Conservation (phyloP, 2,888 invertebrate genomes). For the Schizotus pectinicornis region DNA sequence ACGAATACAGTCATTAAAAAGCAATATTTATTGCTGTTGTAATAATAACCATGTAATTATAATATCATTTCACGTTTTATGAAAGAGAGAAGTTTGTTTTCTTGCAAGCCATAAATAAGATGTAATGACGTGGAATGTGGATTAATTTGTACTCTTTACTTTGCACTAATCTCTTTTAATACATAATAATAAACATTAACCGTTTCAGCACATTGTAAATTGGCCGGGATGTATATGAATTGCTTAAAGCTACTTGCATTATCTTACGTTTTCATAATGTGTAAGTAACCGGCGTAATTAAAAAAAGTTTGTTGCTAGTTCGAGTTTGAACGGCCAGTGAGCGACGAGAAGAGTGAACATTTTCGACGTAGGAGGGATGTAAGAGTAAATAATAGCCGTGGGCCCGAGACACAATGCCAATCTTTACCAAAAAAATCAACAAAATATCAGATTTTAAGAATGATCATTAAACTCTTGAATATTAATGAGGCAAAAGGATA, state of each 20-base stretch:
- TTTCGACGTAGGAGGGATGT: not conserved
- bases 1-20: constrained; percentile 19
- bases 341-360: not conserved
- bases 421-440: constrained; percentile 8
- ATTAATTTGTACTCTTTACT: constrained; percentile 17
- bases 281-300: too few species aligned
- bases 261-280: constrained; percentile 7
- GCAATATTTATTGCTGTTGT: constrained; percentile 21
- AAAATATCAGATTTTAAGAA: constrained; percentile 8
- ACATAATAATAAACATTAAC: constrained; percentile 19
- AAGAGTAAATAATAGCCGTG: too few species aligned
- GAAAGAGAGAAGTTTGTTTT: constrained; percentile 15
- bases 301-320: not conserved
- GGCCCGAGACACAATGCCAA: not conserved
- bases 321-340: not conserved
- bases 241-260: constrained; percentile 7
- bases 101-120: constrained; percentile 18
- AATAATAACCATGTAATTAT: constrained; percentile 25
- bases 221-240: too few species aligned
- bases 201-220: constrained; percentile 25
- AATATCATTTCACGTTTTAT: constrained; percentile 24
- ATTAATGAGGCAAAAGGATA: constrained; percentile 1
- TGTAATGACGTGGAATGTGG: constrained; percentile 15
- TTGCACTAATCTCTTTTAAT: constrained; percentile 14
- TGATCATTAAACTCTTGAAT: constrained; percentile 12